Percentiles rank a stretch among this genome's conserved stretches.
phyloP scores from a whole-genome alignment of 2,113 vertebrate species.

The Centropristis striata region DNA sequence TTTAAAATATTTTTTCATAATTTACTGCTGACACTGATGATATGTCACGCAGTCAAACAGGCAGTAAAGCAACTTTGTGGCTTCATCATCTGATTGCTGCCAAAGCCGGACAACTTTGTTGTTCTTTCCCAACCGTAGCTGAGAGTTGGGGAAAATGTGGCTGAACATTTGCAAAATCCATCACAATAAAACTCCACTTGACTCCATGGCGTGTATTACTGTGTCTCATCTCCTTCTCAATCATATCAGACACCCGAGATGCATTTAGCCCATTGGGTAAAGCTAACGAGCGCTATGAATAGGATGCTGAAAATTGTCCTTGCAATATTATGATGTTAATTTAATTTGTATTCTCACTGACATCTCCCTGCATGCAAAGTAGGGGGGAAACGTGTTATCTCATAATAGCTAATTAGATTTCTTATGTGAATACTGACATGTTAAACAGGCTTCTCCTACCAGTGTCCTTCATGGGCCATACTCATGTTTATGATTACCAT shows the following conservation, averaged over 20 bases:
- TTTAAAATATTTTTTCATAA: slow-evolving; percentile 22
- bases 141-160: slow-evolving; percentile 31
- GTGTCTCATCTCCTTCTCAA: slow-evolving; percentile 31
- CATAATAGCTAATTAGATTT: slow-evolving; percentile 76
- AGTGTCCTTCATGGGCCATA: slow-evolving; percentile 73
- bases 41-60: slow-evolving; percentile 29
- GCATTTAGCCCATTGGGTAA: slow-evolving; percentile 15
- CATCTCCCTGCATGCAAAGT: slow-evolving; percentile 66
- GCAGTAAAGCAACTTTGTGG: slow-evolving; percentile 33
- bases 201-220: slow-evolving; percentile 19
- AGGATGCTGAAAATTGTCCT: slow-evolving; percentile 60
- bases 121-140: slow-evolving; percentile 42
- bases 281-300: slow-evolving; percentile 59
- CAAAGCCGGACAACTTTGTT: slow-evolving; percentile 47
- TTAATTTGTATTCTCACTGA: slow-evolving; percentile 65
- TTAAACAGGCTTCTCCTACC: slow-evolving; percentile 71
- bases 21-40: slow-evolving; percentile 22
- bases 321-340: slow-evolving; percentile 69
- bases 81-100: slow-evolving; percentile 33
- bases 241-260: slow-evolving; percentile 36
- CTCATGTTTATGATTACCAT: slow-evolving; percentile 65
- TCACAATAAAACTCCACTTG: background rate
- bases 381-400: slow-evolving; percentile 60
- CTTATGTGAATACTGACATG: slow-evolving; percentile 66
- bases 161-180: slow-evolving; percentile 44